Base-by-base conservation (phyloP, 2,797 vertebrate genomes). In the Semotilus atromaculatus region DNA sequence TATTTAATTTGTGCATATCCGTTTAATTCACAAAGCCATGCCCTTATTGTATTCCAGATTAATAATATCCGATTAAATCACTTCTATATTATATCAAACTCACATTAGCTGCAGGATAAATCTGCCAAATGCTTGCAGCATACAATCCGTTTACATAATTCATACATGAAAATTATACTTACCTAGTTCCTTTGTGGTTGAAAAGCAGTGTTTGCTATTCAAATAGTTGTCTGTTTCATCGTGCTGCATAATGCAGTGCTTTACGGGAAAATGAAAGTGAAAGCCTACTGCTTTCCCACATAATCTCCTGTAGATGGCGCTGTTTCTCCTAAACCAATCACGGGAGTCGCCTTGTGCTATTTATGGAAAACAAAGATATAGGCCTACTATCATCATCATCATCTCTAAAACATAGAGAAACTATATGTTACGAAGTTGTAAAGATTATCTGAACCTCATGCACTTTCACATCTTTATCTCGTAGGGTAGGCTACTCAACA, bases 261-360 rank as follows among this genome's bases (percentile, higher is more conserved):
- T 89, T 85, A 74, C 64, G 18, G 70, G 83, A 89, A 90, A 90
- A 71, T 72, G 88, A 90, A 90, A 90, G 89, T 80, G 85, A 88
- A 88, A 86, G 45, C 19, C 14, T 1, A 5, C 31, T 36, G 16
- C 5, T 38, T 14, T 23, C 7, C 10, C 31, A 26, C 11, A 38
- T 21, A 3, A 4, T 21, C 14, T 7, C 19, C 40, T 26, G 7
- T 21, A 85, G 83, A 34, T 48, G 86, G 71, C 43, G 80, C 51
- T 80, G 26, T 84, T 81, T 71, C 71, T 23, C 40, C n/a, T 64
- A 5, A 60, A 81, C 10, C 5, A 45, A 31, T 62, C 18, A 3
- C 55, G 5, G 10, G 7, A 45, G 5, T 23, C 19, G 14, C 40
- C 7, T 26, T 23, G 5, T 51, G 14, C 45, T 82, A 48, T 31